Evolutionary conservation across 1,140 invertebrate species (phyloP).

Genomic region (Drosophila setifemur): DNA sequence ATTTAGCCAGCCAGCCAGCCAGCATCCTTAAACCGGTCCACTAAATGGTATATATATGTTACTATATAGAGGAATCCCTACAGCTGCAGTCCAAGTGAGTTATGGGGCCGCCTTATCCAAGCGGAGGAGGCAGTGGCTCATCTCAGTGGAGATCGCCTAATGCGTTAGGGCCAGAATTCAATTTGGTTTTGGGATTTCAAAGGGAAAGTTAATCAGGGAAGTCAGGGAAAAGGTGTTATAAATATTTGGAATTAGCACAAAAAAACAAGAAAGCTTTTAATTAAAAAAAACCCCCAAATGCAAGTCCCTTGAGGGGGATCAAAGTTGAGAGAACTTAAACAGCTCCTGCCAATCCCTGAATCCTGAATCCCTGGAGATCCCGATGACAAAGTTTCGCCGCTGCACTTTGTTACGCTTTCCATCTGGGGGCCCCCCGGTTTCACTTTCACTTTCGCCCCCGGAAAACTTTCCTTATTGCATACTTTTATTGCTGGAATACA

Average conservation of each 20-base stretch:
- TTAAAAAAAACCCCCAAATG: no score
- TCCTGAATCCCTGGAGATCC: background rate
- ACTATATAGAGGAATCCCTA: background rate
- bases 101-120: background rate
- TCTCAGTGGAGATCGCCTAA: constrained; percentile 1
- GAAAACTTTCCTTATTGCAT: constrained; percentile 36
- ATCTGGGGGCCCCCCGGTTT: constrained; percentile 12
- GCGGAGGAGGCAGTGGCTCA: background rate
- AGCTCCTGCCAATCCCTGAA: no score
- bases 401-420: constrained; percentile 27
- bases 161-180: constrained; percentile 19
- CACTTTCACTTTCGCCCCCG: constrained; percentile 10
- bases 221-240: constrained; percentile 1
- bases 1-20: background rate
- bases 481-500: background rate
- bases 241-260: no score
- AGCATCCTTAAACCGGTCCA: background rate
- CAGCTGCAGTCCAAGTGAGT: constrained; percentile 16
- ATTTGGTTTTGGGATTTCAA: constrained; percentile 35
- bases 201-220: constrained; percentile 29
- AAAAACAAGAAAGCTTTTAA: no score
- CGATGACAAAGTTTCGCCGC: background rate
- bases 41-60: no score
- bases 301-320: no score
- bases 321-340: no score